phyloP scores from a whole-genome alignment of 2,888 invertebrate species.

The Trachelus tabidus region DNA sequence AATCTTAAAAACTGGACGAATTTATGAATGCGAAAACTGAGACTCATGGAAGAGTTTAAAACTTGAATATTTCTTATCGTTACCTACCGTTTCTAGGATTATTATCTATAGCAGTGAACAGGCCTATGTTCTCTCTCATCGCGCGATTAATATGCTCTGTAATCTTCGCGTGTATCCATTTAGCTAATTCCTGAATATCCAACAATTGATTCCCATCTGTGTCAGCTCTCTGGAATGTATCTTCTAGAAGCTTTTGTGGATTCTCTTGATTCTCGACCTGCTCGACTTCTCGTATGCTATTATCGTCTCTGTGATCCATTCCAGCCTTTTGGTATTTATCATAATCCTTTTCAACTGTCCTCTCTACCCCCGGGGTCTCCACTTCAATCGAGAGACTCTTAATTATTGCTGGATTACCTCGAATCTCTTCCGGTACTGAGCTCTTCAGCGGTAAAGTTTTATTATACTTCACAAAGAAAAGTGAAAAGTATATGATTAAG shows the following conservation, averaged over 20 bases:
- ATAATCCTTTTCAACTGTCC: constrained; percentile 18
- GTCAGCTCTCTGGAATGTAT: constrained; percentile 71
- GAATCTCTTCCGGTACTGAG: constrained; percentile 19
- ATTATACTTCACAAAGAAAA: constrained; percentile 52
- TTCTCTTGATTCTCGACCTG: constrained; percentile 32
- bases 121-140: constrained; percentile 74
- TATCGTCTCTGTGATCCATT: constrained; percentile 28
- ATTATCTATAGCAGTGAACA: constrained; percentile 75
- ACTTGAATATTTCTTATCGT: constrained; percentile 30
- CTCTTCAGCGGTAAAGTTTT: constrained; percentile 51
- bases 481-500: constrained; percentile 51
- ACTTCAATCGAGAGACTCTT: constrained; percentile 50
- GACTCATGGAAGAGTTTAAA: background rate
- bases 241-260: constrained; percentile 46
- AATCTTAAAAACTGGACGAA: background rate
- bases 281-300: constrained; percentile 30
- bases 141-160: constrained; percentile 77
- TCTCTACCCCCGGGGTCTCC: constrained; percentile 40
- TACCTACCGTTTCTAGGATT: constrained; percentile 73
- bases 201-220: constrained; percentile 70
- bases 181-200: constrained; percentile 73
- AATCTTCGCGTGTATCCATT: constrained; percentile 76
- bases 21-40: background rate
- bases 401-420: constrained; percentile 25
- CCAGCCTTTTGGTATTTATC: constrained; percentile 24